Evolutionary conservation across 2,113 vertebrate genomes (phyloP).

Genomic region (Thunnus maccoyii): DNA sequence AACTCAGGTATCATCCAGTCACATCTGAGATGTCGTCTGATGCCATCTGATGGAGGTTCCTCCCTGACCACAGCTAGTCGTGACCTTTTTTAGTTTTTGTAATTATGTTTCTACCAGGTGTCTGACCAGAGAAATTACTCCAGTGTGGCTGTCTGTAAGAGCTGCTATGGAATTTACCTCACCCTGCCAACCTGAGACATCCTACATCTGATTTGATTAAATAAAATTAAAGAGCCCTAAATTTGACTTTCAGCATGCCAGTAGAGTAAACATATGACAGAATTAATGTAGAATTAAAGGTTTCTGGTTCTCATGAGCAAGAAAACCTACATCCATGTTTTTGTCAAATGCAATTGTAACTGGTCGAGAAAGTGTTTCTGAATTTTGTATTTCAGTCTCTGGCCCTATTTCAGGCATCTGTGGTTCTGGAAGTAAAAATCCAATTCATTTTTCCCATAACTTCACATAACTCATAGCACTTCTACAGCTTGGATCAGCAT

Average conservation of each 20-base stretch:
- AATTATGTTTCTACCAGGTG: conserved; percentile 13
- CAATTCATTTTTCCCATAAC: too few species aligned
- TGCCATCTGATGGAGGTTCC: conserved; percentile 4
- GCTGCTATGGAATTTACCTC: background rate
- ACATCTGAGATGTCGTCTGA: conserved; percentile 2
- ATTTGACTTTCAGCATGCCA: background rate
- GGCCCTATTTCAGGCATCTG: too few species aligned
- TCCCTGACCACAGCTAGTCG: background rate
- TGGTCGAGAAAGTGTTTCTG: background rate
- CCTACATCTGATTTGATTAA: too few species aligned
- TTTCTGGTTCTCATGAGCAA: background rate
- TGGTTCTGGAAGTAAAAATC: too few species aligned
- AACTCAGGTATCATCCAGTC: background rate
- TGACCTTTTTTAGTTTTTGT: conserved; percentile 1
- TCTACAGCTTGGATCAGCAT: too few species aligned
- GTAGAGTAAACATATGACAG: background rate
- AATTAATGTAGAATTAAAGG: background rate
- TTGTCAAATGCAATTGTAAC: too few species aligned
- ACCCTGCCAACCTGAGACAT: background rate
- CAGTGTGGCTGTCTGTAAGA: background rate
- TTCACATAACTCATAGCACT: too few species aligned
- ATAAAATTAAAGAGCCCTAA: background rate
- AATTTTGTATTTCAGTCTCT: background rate
- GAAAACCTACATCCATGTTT: too few species aligned
- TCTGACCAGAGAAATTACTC: background rate